phyloP scores from a whole-genome alignment of 2,797 vertebrate genomes.

The Chelidonichthys spinosus region DNA sequence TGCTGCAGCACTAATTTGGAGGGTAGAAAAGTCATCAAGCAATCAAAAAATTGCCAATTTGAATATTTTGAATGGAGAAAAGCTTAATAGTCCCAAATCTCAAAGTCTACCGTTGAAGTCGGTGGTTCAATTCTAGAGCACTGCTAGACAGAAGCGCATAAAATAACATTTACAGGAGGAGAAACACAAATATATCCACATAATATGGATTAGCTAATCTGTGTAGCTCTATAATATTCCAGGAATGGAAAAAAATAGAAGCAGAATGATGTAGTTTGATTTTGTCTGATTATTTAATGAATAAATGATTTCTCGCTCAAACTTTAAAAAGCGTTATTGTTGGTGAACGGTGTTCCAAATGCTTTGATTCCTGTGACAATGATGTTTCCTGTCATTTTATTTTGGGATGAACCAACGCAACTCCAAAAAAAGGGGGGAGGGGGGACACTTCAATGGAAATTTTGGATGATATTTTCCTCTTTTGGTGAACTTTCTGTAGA shows the following conservation, averaged over 20 bases:
- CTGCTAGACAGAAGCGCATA: background rate
- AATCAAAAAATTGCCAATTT: background rate
- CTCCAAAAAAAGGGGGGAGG: background rate
- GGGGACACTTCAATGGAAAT: background rate
- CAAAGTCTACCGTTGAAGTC: background rate
- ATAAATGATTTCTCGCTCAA: background rate
- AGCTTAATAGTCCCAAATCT: background rate
- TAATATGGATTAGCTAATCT: background rate
- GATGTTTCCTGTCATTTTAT: background rate
- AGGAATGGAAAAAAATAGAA: background rate
- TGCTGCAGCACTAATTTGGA: background rate
- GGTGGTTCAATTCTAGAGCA: background rate
- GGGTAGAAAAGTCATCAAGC: background rate
- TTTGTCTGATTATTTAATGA: background rate
- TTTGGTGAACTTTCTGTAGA: background rate
- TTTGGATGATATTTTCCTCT: background rate
- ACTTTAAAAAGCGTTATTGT: background rate
- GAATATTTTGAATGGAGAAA: background rate
- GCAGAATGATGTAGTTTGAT: background rate
- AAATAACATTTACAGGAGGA: background rate
- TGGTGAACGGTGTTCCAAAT: background rate
- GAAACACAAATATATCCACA: background rate
- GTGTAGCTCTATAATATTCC: background rate
- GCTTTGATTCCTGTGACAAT: background rate
- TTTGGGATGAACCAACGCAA: background rate